Conservation (phyloP, 2,888 invertebrate species). For the Xestoiulus laeticollis region DNA sequence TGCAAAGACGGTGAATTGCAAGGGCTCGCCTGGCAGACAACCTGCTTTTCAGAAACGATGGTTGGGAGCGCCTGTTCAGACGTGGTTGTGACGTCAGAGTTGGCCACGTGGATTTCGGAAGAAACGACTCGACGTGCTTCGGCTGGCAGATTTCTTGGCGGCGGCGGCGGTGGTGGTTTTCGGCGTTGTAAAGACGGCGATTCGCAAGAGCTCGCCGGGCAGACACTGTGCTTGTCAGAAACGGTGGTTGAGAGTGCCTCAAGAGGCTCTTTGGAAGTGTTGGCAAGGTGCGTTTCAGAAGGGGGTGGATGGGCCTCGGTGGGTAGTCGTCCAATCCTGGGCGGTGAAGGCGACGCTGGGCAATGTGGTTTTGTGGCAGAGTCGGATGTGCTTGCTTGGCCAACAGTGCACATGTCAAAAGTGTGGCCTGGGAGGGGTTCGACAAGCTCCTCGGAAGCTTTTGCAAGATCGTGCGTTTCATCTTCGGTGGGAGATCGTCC, state of each 20-base stretch:
- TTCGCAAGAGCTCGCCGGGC: neutral
- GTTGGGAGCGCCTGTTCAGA: too few species aligned
- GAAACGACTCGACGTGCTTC: neutral
- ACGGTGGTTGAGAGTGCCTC: neutral
- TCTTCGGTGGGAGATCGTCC: too few species aligned
- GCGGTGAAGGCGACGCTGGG: neutral
- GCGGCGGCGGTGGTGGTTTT: neutral
- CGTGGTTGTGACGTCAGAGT: too few species aligned
- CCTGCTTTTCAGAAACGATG: neutral
- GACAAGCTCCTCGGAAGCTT: too few species aligned
- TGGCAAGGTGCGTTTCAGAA: too few species aligned
- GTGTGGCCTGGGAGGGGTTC: too few species aligned
- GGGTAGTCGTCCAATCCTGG: neutral
- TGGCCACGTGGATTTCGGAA: neutral
- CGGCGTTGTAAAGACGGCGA: neutral
- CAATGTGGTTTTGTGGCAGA: too few species aligned
- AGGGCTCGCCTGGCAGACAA: neutral
- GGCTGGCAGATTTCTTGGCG: neutral
- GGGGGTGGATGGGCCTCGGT: neutral
- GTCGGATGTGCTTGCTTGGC: too few species aligned
- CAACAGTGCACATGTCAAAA: too few species aligned
- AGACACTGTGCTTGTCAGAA: neutral
- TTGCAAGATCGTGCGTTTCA: too few species aligned
- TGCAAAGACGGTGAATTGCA: neutral
- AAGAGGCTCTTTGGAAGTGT: neutral